A percentile compares a stretch with the other conserved stretches of the same genome.
phyloP scores from a whole-genome alignment of 2,113 vertebrate species.

The Chaenocephalus aceratus region DNA sequence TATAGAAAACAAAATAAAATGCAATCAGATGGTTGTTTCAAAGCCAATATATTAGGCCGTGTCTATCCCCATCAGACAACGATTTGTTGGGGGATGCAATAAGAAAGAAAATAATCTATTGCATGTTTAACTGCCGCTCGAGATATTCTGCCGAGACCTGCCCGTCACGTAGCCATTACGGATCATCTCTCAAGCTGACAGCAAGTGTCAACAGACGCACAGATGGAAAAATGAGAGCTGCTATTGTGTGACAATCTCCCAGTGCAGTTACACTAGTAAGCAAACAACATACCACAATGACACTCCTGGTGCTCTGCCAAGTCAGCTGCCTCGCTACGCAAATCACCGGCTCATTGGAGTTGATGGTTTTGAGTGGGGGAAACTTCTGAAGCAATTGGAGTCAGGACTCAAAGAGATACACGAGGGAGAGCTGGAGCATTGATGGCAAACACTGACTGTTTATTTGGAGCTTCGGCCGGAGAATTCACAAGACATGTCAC shows the following conservation, averaged over 20 bases:
- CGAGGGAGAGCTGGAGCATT: too few relatives aligned
- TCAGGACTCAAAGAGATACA: too few relatives aligned
- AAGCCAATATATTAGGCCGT: neutral
- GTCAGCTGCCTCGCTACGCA: slow-evolving; percentile 19
- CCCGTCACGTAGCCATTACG: slow-evolving; percentile 51
- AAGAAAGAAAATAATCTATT: neutral
- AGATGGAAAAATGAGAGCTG: slow-evolving; percentile 59
- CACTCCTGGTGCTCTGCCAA: slow-evolving; percentile 65
- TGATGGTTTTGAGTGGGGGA: slow-evolving; percentile 41
- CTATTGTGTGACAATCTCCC: slow-evolving; percentile 68
- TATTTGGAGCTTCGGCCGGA: too few relatives aligned
- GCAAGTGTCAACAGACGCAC: slow-evolving; percentile 57
- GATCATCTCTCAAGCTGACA: slow-evolving; percentile 52
- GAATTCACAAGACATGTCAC: too few relatives aligned
- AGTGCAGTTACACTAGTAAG: slow-evolving; percentile 62
- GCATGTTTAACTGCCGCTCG: slow-evolving; percentile 20
- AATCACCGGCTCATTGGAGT: slow-evolving; percentile 35
- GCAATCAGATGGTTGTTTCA: neutral
- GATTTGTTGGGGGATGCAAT: slow-evolving; percentile 7
- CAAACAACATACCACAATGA: slow-evolving; percentile 77
- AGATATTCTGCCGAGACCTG: slow-evolving; percentile 64
- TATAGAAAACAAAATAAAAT: neutral
- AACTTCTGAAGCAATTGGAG: neutral
- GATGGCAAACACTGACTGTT: too few relatives aligned
- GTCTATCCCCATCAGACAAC: neutral